Evolutionary conservation across 2,888 invertebrate genomes (phyloP).

Genomic region (Mayetiola destructor): DNA sequence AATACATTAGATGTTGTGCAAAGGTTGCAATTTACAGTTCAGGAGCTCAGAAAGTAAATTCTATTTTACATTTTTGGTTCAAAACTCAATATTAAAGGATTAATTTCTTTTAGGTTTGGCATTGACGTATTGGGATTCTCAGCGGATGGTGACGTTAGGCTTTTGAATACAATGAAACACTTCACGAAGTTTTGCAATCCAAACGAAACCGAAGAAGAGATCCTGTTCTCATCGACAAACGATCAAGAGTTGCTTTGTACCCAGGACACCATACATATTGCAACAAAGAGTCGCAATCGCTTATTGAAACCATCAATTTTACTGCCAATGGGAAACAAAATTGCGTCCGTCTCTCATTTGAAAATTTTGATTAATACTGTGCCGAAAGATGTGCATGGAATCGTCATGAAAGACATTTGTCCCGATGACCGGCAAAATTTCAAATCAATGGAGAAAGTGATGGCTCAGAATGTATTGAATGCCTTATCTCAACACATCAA

Average conservation of each 20-base stretch:
- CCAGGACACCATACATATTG: background rate
- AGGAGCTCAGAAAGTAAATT: background rate
- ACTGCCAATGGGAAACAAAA: background rate
- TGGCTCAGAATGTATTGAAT: background rate
- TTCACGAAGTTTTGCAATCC: background rate
- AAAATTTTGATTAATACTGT: background rate
- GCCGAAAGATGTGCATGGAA: background rate
- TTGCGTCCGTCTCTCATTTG: background rate
- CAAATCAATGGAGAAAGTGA: background rate
- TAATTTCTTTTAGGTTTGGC: background rate
- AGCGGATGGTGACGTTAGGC: background rate
- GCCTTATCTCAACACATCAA: background rate
- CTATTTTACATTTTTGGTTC: background rate
- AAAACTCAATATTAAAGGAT: background rate
- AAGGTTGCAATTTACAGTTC: background rate
- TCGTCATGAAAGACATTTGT: background rate
- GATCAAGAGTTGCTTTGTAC: background rate
- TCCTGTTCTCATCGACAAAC: background rate
- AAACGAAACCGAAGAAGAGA: background rate
- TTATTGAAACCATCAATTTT: background rate
- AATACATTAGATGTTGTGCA: background rate
- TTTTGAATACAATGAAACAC: background rate
- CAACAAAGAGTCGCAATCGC: background rate
- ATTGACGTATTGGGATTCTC: background rate
- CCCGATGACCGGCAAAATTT: background rate